phyloP scores from a whole-genome alignment of 2,797 vertebrate species.

The Platalea minor region DNA sequence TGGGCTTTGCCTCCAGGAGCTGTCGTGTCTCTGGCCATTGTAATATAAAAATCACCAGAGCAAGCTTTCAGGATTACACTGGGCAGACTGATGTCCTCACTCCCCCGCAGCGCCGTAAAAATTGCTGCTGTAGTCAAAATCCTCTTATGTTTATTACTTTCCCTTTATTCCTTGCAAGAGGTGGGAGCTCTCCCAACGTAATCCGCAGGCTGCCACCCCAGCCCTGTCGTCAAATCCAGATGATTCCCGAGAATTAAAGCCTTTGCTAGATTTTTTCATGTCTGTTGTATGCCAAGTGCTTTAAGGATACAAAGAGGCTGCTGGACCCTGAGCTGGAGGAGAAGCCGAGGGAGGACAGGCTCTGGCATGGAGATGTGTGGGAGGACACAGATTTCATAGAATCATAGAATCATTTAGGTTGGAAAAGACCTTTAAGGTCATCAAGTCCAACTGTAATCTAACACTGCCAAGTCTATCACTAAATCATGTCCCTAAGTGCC shows the following conservation, averaged over 20 bases:
- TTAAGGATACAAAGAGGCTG: not conserved
- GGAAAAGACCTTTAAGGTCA: not conserved
- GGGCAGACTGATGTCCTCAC: not conserved
- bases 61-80: not conserved
- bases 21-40: not conserved
- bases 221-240: not conserved
- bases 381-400: not conserved
- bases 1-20: not conserved
- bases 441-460: rapidly evolving
- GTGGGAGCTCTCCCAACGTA: not conserved
- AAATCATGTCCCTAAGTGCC: rapidly evolving
- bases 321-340: not conserved
- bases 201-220: not conserved
- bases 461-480: not conserved
- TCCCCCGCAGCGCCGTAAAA: rapidly evolving
- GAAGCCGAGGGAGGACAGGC: not conserved
- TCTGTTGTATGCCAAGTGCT: not conserved
- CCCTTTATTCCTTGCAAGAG: not conserved
- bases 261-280: not conserved
- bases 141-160: constrained; percentile 48
- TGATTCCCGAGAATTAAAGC: constrained; percentile 25
- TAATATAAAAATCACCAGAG: not conserved
- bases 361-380: rapidly evolving
- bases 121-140: constrained; percentile 36
- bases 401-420: not conserved